Evolutionary conservation across 1,140 invertebrate genomes (phyloP), one percentile per base, ranked within the genome.

Genomic region (Drosophila ogumai): DNA sequence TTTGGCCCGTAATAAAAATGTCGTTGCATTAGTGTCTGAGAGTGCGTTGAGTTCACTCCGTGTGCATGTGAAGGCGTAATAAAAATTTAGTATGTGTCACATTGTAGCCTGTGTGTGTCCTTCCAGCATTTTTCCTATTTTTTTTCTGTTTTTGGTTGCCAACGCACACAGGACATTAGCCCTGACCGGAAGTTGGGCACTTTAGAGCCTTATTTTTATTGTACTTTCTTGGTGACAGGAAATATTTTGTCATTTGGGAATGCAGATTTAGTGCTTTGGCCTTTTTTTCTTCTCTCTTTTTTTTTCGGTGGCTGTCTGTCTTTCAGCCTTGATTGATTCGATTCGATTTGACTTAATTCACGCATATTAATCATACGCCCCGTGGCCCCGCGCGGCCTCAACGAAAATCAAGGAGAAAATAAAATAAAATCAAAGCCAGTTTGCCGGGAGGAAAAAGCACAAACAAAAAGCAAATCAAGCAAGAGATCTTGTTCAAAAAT

Each of bases 81-180:
- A 88, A 90, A 88, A 90, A 80, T 88, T 81, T 90, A 88, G 65
- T 88, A 90, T 88, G 85, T 88, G 85, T 90, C 85, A 88, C 84
- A 85, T 90, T 85, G 81, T 90, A 78, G 64, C 63, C 25, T n/a
- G 1, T 25, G 50, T 19, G 38, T 12, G 25, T 44, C 43, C 52
- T 74, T 69, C 36, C 44, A 28, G 25, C 6, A 28, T 28, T 12
- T 47, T 34, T 32, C 46, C 46, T 17, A 3, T 25, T 46, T 28
- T 41, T 13, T 55, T 38, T 36, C 25, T 28, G 25, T n/a, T 38
- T 34, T 34, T 17, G 6, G 17, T 13, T 12, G 10, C 7, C 7
- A 22, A 36, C 31, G 6, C 32, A 54, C 50, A 54, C 17, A 54
- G 52, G 52, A 67, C 79, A 79, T 81, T 87, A 72, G 82, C 75